Evolutionary conservation across 2,888 invertebrate genomes (phyloP).

Genomic region (Anarsia innoxiella): DNA sequence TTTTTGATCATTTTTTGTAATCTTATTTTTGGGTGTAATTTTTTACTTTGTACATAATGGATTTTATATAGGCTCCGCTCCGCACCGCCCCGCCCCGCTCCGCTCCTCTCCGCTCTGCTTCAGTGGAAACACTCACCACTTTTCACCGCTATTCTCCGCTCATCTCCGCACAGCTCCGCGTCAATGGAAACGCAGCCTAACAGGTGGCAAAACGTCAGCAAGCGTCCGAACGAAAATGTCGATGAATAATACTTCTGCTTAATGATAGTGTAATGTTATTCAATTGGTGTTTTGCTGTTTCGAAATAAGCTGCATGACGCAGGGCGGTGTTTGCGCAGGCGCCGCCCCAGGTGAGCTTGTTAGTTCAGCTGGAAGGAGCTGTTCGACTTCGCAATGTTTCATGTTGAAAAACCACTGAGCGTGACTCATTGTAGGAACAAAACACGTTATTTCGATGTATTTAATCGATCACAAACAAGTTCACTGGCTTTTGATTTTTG

Average conservation of each 20-base stretch:
- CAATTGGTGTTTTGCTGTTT: constrained; percentile 33
- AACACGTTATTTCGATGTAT: neutral
- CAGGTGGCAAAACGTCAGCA: constrained; percentile 28
- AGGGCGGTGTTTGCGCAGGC: constrained; percentile 34
- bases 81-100: no score
- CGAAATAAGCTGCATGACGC: constrained; percentile 61
- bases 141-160: no score
- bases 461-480: neutral
- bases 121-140: no score
- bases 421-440: constrained; percentile 35
- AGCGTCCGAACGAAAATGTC: constrained; percentile 20
- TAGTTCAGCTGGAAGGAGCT: constrained; percentile 41
- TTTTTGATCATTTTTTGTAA: no score
- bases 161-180: no score
- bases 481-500: neutral
- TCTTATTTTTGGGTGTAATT: no score
- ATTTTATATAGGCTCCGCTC: no score
- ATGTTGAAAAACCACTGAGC: constrained; percentile 19
- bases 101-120: no score
- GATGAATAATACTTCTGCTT: constrained; percentile 37
- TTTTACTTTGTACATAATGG: no score
- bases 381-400: constrained; percentile 22
- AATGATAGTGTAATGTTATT: constrained; percentile 35
- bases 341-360: constrained; percentile 43
- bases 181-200: no score